Base-by-base conservation (phyloP, 2,888 invertebrate species). In the Acanthosepion lycidas region DNA sequence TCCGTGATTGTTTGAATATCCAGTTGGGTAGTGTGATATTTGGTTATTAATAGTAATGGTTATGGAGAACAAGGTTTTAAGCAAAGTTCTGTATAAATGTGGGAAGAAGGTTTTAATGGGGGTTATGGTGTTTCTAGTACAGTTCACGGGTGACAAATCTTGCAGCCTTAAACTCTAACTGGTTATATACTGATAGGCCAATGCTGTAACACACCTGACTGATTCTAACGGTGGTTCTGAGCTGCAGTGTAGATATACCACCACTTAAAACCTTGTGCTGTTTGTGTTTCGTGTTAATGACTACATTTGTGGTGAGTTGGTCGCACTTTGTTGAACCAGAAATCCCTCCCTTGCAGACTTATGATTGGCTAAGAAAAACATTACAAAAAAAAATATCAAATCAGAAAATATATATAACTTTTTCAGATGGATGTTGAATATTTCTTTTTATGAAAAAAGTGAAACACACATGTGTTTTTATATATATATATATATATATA, bases 21-120 rank as follows among this genome's bases (percentile, higher is more conserved):
- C 94, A 94, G 94, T 95, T 95, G 91, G 92, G 95, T 95, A 95
- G 95, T 95, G 92, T 94, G 93, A 95, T 95, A 95, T 92, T 95
- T 95, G 95, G 95, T 94, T 95, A 95, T 95, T 92, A 94, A 94
- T 95, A 95, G 95, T 95, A 94, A 94, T 95, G 95, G 94, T 95
- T 95, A 95, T 92, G 95, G 94, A 95, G 94, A 91, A 94, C 95
- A 95, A 94, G 95, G 95, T 95, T 95, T 95, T 92, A 94, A 94
- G 94, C 94, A 94, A 94, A 94, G 94, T 94, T 51, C 92, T 53
- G 92, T 92, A 51, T 53, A 92, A 92, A 51, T 51, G 28, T 48
- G 92, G 92, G 92, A 51, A 64, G 55, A 55, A 94, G 59, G 93
- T 53, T 28, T 93, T 53, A 53, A 93, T 51, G 93, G 93, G 78